These are phyloP conservation scores for Gephyroberyx darwinii DNA, from an alignment of 2,797 vertebrate species.

Conservation along the genomic window DNA sequence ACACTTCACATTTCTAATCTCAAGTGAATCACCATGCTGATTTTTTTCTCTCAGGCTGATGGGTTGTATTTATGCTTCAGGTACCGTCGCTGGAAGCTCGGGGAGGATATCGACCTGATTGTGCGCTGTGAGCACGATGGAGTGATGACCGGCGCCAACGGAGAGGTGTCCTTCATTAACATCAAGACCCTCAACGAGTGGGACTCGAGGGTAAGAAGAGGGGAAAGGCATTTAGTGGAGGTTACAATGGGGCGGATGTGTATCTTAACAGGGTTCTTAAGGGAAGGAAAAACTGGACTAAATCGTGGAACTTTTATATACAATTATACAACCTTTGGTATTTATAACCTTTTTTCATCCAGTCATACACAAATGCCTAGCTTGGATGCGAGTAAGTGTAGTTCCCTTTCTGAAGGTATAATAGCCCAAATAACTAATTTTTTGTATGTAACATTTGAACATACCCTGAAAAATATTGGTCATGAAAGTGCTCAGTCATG, in stretches of 20 bases:
- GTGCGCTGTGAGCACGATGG: conserved; percentile 97
- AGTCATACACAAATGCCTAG: not conserved
- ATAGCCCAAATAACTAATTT: not conserved
- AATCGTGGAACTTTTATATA: not conserved
- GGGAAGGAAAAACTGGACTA: not conserved
- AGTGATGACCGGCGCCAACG: conserved; percentile 96
- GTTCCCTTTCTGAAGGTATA: not conserved
- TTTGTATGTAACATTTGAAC: too few species aligned
- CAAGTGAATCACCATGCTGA: not conserved
- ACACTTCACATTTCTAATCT: not conserved
- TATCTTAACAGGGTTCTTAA: not conserved
- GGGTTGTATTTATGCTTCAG: conserved; percentile 65
- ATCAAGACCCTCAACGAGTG: conserved; percentile 98
- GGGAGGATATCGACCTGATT: conserved; percentile 97
- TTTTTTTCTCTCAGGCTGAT: not conserved
- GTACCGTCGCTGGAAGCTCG: conserved; percentile 98
- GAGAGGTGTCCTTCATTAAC: conserved; percentile 98
- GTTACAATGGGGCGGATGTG: not conserved
- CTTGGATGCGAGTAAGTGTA: not conserved
- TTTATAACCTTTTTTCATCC: not conserved
- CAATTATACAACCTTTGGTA: not conserved
- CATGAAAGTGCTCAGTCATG: not conserved
- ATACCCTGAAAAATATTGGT: too few species aligned
- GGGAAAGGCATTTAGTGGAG: not conserved
- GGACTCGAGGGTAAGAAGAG: conserved; percentile 94